Evolutionary conservation across 1,140 invertebrate genomes (phyloP).

Genomic region (Psix sp.): DNA sequence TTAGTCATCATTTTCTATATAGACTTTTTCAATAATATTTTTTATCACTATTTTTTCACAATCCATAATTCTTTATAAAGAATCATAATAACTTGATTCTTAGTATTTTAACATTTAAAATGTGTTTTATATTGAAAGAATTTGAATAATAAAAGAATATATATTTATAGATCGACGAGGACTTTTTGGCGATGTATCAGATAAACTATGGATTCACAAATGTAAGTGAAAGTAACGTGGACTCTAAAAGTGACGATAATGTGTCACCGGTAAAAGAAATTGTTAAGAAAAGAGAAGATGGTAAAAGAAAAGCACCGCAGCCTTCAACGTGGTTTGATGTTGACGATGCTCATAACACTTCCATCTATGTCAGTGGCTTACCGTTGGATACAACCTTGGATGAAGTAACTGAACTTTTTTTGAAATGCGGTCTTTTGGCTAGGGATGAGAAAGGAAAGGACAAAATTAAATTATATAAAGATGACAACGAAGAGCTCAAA

Average conservation of each 20-base stretch:
- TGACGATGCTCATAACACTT: slow-evolving; percentile 94
- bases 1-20: too few relatives aligned
- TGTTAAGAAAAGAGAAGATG: slow-evolving; percentile 65
- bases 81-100: too few relatives aligned
- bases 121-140: background rate
- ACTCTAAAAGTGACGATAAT: slow-evolving; percentile 12
- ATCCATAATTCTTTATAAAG: too few relatives aligned
- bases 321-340: slow-evolving; percentile 93
- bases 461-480: slow-evolving; percentile 96
- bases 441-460: slow-evolving; percentile 90
- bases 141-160: slow-evolving; percentile 1
- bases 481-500: slow-evolving; percentile 90
- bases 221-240: slow-evolving; percentile 40
- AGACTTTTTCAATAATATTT: too few relatives aligned
- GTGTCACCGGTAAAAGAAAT: slow-evolving; percentile 37
- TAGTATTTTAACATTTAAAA: too few relatives aligned
- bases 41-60: too few relatives aligned
- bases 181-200: slow-evolving; percentile 97
- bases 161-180: slow-evolving; percentile 88
- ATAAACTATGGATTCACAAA: slow-evolving; percentile 92
- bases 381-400: slow-evolving; percentile 93
- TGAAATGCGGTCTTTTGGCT: slow-evolving; percentile 97
- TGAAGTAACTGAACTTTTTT: slow-evolving; percentile 93
- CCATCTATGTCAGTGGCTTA: slow-evolving; percentile 97
- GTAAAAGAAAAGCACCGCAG: slow-evolving; percentile 70